Percentiles rank a stretch among this genome's conserved stretches.
phyloP scores from a whole-genome alignment of 2,888 invertebrate genomes.

The Pilophorus perplexus region DNA sequence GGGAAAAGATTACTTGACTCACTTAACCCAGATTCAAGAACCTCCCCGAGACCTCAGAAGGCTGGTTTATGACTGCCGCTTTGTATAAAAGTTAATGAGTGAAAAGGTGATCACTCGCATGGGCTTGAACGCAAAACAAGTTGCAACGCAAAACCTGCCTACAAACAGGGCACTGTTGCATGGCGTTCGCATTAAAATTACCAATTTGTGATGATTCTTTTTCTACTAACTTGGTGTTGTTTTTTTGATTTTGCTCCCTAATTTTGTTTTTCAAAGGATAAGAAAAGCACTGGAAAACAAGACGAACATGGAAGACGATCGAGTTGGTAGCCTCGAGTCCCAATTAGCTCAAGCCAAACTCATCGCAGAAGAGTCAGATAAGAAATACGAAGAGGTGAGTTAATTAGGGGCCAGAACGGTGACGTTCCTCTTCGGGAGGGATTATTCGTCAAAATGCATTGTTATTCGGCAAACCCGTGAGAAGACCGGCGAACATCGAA shows the following conservation, averaged over 20 bases:
- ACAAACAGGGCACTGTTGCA: too few relatives aligned
- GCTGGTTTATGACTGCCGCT: too few relatives aligned
- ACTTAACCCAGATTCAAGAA: slow-evolving; percentile 29
- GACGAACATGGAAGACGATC: slow-evolving; percentile 98
- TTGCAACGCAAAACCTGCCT: too few relatives aligned
- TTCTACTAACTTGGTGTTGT: slow-evolving; percentile 31
- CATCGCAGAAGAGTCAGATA: slow-evolving; percentile 99
- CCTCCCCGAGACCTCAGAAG: too few relatives aligned
- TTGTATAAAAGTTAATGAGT: too few relatives aligned
- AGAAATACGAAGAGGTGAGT: slow-evolving; percentile 99
- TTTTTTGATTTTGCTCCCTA: slow-evolving; percentile 18
- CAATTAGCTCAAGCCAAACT: slow-evolving; percentile 98
- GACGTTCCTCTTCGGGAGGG: too few relatives aligned
- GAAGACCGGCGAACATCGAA: slow-evolving; percentile 18
- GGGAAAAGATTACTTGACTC: slow-evolving; percentile 32
- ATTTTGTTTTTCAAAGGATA: slow-evolving; percentile 62
- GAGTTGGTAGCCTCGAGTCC: slow-evolving; percentile 94
- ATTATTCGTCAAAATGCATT: too few relatives aligned
- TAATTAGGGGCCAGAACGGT: too few relatives aligned
- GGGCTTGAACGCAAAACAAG: too few relatives aligned
- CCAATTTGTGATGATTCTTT: too few relatives aligned
- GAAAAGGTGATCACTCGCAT: too few relatives aligned
- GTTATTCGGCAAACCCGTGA: slow-evolving; percentile 8
- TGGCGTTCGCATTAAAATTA: too few relatives aligned
- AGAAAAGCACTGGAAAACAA: slow-evolving; percentile 98